These are phyloP conservation scores for Cephus pygmeus DNA, from an alignment of 2,888 invertebrate species.

Conservation along the genomic window DNA sequence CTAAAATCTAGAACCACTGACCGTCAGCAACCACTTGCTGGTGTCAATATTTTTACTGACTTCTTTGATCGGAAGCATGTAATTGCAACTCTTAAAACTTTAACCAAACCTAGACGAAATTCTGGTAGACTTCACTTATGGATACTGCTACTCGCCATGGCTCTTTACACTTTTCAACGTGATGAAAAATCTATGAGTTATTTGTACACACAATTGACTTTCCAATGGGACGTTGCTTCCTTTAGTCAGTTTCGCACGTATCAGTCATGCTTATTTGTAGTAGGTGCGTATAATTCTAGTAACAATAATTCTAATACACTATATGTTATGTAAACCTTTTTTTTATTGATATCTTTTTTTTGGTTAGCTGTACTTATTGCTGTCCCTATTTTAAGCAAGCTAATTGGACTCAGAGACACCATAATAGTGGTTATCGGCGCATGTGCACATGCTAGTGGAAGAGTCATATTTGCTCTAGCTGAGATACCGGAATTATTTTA, in stretches of 20 bases:
- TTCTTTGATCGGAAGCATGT: constrained; percentile 80
- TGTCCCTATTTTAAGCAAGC: constrained; percentile 78
- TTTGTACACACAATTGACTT: constrained; percentile 78
- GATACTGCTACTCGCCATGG: constrained; percentile 80
- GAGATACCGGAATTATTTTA: constrained; percentile 72
- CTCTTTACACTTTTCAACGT: constrained; percentile 83
- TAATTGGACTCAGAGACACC: constrained; percentile 77
- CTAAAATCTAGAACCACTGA: constrained; percentile 79
- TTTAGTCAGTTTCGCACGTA: constrained; percentile 82
- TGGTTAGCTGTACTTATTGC: constrained; percentile 73
- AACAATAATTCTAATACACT: constrained; percentile 34
- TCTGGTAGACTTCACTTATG: constrained; percentile 74
- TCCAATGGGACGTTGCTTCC: constrained; percentile 76
- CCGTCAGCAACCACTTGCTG: constrained; percentile 72
- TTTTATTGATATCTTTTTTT: constrained; percentile 2
- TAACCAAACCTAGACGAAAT: constrained; percentile 71
- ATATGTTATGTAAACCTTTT: constrained; percentile 28
- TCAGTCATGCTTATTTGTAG: constrained; percentile 77
- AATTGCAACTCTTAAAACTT: constrained; percentile 71
- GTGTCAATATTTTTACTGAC: constrained; percentile 72
- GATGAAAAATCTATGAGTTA: constrained; percentile 83
- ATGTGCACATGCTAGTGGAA: constrained; percentile 75
- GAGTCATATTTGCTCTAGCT: constrained; percentile 77
- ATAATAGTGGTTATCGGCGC: constrained; percentile 80
- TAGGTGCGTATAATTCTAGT: constrained; percentile 60